Evolutionary conservation across 2,888 invertebrate genomes (phyloP).

Genomic region (Mesochorus sp.): DNA sequence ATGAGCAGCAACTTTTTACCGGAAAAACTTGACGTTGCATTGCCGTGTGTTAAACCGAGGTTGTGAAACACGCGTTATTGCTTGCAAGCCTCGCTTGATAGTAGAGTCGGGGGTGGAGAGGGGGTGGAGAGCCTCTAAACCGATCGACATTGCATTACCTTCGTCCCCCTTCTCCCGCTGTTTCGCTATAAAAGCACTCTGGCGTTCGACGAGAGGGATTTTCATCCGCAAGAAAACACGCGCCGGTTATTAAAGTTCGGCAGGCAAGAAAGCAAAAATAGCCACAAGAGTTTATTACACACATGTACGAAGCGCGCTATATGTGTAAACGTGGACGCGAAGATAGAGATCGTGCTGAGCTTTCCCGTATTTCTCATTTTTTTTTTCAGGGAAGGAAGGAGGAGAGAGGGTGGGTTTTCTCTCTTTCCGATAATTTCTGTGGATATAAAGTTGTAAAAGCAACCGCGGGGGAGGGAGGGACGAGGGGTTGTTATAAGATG

Average conservation of each 20-base stretch:
- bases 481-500: slow-evolving; percentile 31
- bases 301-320: background rate
- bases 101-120: background rate
- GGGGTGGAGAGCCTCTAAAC: slow-evolving; percentile 4
- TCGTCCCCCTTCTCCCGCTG: background rate
- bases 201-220: slow-evolving; percentile 18
- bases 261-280: slow-evolving; percentile 32
- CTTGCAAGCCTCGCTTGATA: slow-evolving; percentile 30
- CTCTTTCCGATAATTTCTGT: background rate
- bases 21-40: slow-evolving; percentile 38
- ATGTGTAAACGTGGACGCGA: background rate
- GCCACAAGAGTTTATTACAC: slow-evolving; percentile 1
- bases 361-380: slow-evolving; percentile 20
- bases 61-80: slow-evolving; percentile 47
- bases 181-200: slow-evolving; percentile 23
- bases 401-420: background rate
- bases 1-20: slow-evolving; percentile 39
- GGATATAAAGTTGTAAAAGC: background rate
- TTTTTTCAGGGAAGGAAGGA: no score
- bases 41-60: slow-evolving; percentile 19
- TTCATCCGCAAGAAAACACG: slow-evolving; percentile 34
- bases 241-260: slow-evolving; percentile 50
- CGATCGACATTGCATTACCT: slow-evolving; percentile 21
- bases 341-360: background rate
- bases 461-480: background rate